Evolutionary conservation across 2,797 vertebrate species (phyloP), one percentile per base, ranked within the genome.

Genomic region (Anabacerthia variegaticeps): DNA sequence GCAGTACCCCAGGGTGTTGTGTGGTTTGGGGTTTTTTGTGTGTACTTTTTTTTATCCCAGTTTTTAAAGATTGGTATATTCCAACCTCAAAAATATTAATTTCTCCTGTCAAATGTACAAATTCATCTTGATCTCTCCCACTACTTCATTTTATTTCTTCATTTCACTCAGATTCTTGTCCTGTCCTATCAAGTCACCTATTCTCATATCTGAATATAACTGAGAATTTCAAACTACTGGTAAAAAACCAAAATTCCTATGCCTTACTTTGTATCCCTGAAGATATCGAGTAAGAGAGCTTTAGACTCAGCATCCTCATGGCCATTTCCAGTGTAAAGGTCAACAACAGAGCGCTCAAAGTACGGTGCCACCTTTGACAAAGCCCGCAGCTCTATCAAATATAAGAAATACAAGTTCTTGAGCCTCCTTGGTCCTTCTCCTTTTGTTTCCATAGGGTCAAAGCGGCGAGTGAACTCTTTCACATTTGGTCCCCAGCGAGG

Each of bases 321-420:
- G 24, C 80, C 4, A 34, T 98, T 99, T 62, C 99, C 99, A 0
- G 99, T 99, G 98, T 99, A 99, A 77, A 99, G 98, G 95, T 99
- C 98, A 15, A 99, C 96, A 77, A 99, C 92, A 1, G 99, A 97
- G 11, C 99, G 98, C 34, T 99, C 99, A 24, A 99, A 99, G 94
- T 99, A 99, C 0, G 99, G 98, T 1, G 99, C 98, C 72, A 99
- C 99, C 95, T 99, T 99, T 67, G 98, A 99, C 48, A 99, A 97
- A 28, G 99, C 99, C 5, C 99, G 98, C 62, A 99, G 98, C 97
- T 99, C 99, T 83, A 99, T 99, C 95, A 99, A 97, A 81, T 99
- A 99, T 14, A 99, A 93, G 97, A 99, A 99, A 97, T 99, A 99
- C 10, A 99, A 98, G 91, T 99, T 99, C 97, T 99, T 99, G 24